Evolutionary conservation across 2,888 invertebrate species (phyloP).

Genomic region (Thymelicus lineola): DNA sequence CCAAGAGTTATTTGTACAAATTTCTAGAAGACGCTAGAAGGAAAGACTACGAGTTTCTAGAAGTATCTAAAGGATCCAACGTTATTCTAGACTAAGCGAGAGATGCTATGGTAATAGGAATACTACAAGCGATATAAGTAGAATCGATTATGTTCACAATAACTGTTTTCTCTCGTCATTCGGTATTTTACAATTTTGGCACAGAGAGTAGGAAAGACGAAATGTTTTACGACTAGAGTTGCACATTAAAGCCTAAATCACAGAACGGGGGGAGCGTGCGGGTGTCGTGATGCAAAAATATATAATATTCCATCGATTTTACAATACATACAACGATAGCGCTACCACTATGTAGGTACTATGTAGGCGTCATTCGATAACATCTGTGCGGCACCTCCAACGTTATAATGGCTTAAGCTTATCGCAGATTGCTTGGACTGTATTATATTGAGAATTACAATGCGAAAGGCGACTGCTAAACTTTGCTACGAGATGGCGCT

Average conservation of each 20-base stretch:
- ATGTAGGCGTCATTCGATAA: slow-evolving; percentile 32
- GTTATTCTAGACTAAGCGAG: slow-evolving; percentile 57
- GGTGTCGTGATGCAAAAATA: slow-evolving; percentile 78
- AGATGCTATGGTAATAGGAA: slow-evolving; percentile 39
- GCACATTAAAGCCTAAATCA: slow-evolving; percentile 77
- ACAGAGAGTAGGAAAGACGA: slow-evolving; percentile 66
- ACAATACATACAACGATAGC: slow-evolving; percentile 60
- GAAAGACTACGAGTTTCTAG: slow-evolving; percentile 66
- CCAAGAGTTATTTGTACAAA: slow-evolving; percentile 73
- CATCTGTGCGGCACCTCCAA: not conserved
- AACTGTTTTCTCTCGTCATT: slow-evolving; percentile 45
- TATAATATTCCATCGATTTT: slow-evolving; percentile 56
- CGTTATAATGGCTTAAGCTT: not conserved
- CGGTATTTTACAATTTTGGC: slow-evolving; percentile 66
- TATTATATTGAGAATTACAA: not conserved
- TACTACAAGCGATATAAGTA: slow-evolving; percentile 42
- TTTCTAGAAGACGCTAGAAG: slow-evolving; percentile 65
- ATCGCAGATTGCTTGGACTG: not conserved
- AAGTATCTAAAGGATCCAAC: slow-evolving; percentile 50
- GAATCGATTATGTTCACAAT: slow-evolving; percentile 40
- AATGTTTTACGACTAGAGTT: slow-evolving; percentile 60
- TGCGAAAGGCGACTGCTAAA: too few relatives aligned
- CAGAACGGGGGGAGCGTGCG: slow-evolving; percentile 80
- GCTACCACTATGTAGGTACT: slow-evolving; percentile 51
- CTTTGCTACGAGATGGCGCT: too few relatives aligned